Percentiles rank a stretch among this genome's conserved stretches.
Conservation (phyloP, 2,797 vertebrate species). For the Leptoclinus maculatus region DNA sequence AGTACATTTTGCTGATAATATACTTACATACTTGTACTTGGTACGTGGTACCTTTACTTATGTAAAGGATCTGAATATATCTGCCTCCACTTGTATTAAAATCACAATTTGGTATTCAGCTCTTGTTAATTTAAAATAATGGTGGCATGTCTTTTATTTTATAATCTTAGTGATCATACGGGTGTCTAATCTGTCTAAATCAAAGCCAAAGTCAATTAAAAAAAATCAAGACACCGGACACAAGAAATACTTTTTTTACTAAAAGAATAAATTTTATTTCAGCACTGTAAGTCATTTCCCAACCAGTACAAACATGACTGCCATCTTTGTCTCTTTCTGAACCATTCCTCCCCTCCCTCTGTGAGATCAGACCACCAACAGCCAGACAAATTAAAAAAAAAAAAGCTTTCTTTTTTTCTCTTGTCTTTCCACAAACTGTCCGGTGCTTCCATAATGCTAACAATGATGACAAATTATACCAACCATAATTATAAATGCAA, state of each 20-base stretch:
- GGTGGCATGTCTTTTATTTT: too few relatives aligned
- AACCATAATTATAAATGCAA: constrained; percentile 88
- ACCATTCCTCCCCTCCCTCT: constrained; percentile 85
- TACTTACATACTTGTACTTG: background rate
- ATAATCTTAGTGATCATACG: background rate
- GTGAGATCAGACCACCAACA: constrained; percentile 87
- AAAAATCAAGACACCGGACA: constrained; percentile 33
- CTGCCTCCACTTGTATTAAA: too few relatives aligned
- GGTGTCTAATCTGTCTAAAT: background rate
- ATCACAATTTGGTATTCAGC: background rate
- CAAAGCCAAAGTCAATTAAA: background rate
- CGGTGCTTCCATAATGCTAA: constrained; percentile 89
- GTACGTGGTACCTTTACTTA: background rate
- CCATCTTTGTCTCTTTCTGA: constrained; percentile 87
- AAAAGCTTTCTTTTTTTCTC: constrained; percentile 71
- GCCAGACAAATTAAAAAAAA: constrained; percentile 84
- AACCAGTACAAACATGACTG: constrained; percentile 92
- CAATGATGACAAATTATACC: constrained; percentile 90
- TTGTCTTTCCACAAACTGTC: constrained; percentile 87
- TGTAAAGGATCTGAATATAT: background rate
- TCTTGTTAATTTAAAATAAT: background rate
- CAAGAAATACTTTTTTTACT: constrained; percentile 85
- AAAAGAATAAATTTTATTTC: constrained; percentile 99
- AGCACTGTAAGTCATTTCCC: constrained; percentile 97
- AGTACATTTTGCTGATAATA: too few relatives aligned